A percentile compares a stretch with the other conserved stretches of the same genome.
phyloP scores from a whole-genome alignment of 2,797 vertebrate genomes.

The Schizopygopsis pylzovi region DNA sequence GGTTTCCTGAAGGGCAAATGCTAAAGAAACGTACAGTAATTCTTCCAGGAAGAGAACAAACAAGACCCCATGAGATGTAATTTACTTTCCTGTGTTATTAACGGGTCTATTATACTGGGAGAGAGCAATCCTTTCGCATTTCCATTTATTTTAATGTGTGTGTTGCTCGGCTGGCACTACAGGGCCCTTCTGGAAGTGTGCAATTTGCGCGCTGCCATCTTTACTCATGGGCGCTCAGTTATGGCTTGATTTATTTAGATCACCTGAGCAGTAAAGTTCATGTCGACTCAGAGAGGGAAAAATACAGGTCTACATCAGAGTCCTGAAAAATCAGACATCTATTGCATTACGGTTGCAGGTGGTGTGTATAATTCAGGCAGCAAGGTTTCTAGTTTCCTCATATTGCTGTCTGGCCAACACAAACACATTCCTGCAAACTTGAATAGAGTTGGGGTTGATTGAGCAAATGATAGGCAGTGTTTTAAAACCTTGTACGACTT shows the following conservation, averaged over 20 bases:
- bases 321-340: neutral
- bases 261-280: neutral
- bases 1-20: neutral
- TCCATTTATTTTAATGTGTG: slow-evolving; percentile 19
- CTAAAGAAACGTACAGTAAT: neutral
- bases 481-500: neutral
- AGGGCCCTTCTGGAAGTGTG: neutral
- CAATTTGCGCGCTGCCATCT: neutral
- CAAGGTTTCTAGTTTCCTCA: neutral
- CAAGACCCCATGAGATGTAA: neutral
- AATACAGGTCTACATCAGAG: neutral
- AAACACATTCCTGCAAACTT: neutral
- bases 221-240: neutral
- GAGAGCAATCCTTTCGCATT: neutral
- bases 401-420: neutral
- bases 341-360: neutral
- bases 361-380: neutral
- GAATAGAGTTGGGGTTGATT: neutral
- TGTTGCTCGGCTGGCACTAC: neutral
- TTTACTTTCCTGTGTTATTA: slow-evolving; percentile 14
- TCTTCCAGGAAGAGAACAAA: neutral
- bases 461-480: neutral
- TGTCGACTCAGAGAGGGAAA: neutral
- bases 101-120: neutral
- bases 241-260: neutral